Percentiles rank a stretch among this genome's conserved stretches.
phyloP scores from a whole-genome alignment of 1,140 invertebrate genomes.

The Dendrolimus kikuchii region DNA sequence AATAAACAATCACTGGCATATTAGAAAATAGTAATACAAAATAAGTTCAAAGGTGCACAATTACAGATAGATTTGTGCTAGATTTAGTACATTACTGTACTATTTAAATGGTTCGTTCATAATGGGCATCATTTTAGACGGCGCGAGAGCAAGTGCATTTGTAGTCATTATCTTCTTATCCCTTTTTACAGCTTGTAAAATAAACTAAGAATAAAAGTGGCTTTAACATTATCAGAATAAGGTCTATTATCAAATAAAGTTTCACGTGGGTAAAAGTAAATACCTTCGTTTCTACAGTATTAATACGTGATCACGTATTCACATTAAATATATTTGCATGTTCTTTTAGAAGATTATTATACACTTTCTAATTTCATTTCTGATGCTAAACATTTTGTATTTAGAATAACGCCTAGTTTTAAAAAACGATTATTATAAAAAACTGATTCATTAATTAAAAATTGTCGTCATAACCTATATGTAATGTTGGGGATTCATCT shows the following conservation, averaged over 20 bases:
- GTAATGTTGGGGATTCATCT: too few species aligned
- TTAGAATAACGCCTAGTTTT: too few species aligned
- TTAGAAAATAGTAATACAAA: slow-evolving; percentile 15
- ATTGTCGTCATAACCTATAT: too few species aligned
- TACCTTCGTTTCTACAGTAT: slow-evolving; percentile 9
- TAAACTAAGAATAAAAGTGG: not conserved
- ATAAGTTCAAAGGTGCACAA: slow-evolving; percentile 49
- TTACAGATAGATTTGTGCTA: slow-evolving; percentile 42
- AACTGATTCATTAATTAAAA: too few species aligned
- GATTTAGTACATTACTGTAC: slow-evolving; percentile 26
- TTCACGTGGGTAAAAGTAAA: not conserved
- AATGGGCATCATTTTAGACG: slow-evolving; percentile 48
- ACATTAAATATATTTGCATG: slow-evolving; percentile 43
- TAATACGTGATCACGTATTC: slow-evolving; percentile 24
- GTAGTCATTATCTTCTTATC: slow-evolving; percentile 46
- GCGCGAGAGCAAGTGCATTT: slow-evolving; percentile 45
- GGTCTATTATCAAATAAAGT: not conserved
- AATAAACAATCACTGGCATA: not conserved
- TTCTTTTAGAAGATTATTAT: slow-evolving; percentile 34
- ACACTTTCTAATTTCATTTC: slow-evolving; percentile 32
- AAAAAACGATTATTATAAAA: too few species aligned
- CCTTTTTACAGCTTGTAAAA: slow-evolving; percentile 21
- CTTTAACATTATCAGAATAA: not conserved
- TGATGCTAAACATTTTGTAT: too few species aligned
- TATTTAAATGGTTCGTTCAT: slow-evolving; percentile 50